Base-by-base conservation (phyloP, 2,888 invertebrate species). In the Pammene fasciana region DNA sequence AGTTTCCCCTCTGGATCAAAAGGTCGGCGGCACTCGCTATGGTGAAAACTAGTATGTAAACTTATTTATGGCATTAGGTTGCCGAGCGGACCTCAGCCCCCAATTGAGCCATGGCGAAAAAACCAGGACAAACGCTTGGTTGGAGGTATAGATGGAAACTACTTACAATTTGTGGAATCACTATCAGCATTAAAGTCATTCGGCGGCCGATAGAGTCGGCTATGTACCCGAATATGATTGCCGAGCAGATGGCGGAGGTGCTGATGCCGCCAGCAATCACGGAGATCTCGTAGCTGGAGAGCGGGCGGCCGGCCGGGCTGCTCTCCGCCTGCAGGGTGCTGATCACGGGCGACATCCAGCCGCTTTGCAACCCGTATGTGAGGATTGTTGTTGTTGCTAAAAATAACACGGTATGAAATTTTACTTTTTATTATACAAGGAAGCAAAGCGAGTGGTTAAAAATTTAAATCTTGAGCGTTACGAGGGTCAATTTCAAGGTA, bases 91-190 rank as follows among this genome's bases (percentile, higher is more conserved):
- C n/a, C n/a, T n/a, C n/a, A n/a, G n/a, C n/a, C n/a, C n/a, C n/a
- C n/a, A n/a, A n/a, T n/a, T n/a, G n/a, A n/a, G n/a, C n/a, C n/a
- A n/a, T n/a, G n/a, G n/a, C n/a, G n/a, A n/a, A n/a, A n/a, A n/a
- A n/a, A n/a, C n/a, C n/a, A 26, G 26, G 26, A 26, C 26, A 26
- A 26, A 26, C 26, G 26, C 26, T 26, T 26, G 26, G n/a, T n/a
- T n/a, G n/a, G n/a, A n/a, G n/a, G 26, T 3, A 26, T 26, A 26
- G 26, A 26, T 26, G 26, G 4, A 26, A 26, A 26, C 26, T 26
- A 61, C 73, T 72, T 65, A 73, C 73, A n/a, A 70, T 67, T 45
- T 73, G 73, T 9, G 65, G 64, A 2, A 71, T 14, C n/a, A 60
- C 70, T 16, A 72, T 54, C 4, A 54, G 13, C 6, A 71, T 46